Percentiles rank a stretch among this genome's conserved stretches.
Evolutionary conservation across 2,888 invertebrate species (phyloP).

Genomic region (Andrena trimmerana): DNA sequence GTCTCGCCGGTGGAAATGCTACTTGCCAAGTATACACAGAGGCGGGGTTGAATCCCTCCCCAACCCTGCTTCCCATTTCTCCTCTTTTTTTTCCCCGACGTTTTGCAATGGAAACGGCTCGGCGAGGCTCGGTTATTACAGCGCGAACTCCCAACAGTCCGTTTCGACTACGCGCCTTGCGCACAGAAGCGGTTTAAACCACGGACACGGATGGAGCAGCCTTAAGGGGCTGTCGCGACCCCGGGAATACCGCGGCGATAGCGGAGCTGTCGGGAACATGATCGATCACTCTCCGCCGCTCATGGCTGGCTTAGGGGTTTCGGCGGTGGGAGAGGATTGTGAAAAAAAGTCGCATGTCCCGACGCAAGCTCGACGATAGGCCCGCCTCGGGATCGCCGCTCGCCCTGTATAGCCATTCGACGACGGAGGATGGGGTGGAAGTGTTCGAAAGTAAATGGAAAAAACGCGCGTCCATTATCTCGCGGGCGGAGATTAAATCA

Average conservation of each 20-base stretch:
- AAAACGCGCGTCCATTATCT: constrained; percentile 54
- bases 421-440: background rate
- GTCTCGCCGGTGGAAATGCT: constrained; percentile 66
- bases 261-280: constrained; percentile 34
- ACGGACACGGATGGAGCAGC: constrained; percentile 17
- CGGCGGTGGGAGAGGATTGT: background rate
- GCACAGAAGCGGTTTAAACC: constrained; percentile 59
- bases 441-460: constrained; percentile 41
- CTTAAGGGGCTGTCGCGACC: constrained; percentile 59
- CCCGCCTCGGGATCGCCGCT: background rate
- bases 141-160: constrained; percentile 61
- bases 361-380: background rate
- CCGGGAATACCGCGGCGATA: constrained; percentile 35
- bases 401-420: background rate
- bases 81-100: constrained; percentile 41
- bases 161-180: constrained; percentile 50
- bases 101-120: constrained; percentile 70
- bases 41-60: constrained; percentile 45
- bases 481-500: constrained; percentile 52
- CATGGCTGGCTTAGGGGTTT: background rate
- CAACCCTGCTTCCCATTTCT: constrained; percentile 15
- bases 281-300: constrained; percentile 51
- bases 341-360: background rate
- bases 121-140: constrained; percentile 65
- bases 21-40: constrained; percentile 56